Conservation (phyloP, 2,113 vertebrate species). For the Balaeniceps rex region DNA sequence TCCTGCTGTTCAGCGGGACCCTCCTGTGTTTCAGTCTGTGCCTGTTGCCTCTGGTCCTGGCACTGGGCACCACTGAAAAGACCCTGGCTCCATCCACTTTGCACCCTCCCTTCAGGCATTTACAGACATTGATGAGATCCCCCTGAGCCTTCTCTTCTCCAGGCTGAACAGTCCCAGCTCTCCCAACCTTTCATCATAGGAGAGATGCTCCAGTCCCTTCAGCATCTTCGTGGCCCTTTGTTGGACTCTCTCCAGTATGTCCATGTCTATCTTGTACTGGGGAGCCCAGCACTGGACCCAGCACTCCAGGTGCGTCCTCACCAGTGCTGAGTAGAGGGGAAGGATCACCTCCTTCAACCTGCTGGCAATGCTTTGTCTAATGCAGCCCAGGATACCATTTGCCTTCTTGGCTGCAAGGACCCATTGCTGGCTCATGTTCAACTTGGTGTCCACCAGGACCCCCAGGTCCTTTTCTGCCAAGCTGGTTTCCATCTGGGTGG, state of each 20-base stretch:
- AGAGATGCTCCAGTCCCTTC: no score
- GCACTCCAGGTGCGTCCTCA: background rate
- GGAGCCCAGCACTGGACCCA: background rate
- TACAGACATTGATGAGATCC: background rate
- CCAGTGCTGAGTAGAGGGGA: background rate
- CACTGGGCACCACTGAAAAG: background rate
- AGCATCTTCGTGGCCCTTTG: background rate
- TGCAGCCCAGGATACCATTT: background rate
- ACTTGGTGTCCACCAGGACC: background rate
- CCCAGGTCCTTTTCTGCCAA: background rate
- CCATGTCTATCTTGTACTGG: background rate
- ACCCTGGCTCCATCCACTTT: fast-evolving
- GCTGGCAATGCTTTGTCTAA: background rate
- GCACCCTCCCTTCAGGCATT: background rate
- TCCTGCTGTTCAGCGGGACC: background rate
- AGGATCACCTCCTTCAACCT: background rate
- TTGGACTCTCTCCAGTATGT: background rate
- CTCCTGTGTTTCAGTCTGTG: background rate
- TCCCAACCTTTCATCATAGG: background rate
- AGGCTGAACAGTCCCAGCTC: background rate
- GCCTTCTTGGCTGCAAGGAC: background rate
- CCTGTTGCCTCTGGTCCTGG: background rate
- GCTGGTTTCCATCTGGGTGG: background rate
- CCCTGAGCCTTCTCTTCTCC: background rate
- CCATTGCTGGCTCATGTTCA: background rate